These are phyloP conservation scores for Chondrosia reniformis DNA, from an alignment of 37 sponge, comb jelly and placozoan genomes.

Conservation along the genomic window DNA sequence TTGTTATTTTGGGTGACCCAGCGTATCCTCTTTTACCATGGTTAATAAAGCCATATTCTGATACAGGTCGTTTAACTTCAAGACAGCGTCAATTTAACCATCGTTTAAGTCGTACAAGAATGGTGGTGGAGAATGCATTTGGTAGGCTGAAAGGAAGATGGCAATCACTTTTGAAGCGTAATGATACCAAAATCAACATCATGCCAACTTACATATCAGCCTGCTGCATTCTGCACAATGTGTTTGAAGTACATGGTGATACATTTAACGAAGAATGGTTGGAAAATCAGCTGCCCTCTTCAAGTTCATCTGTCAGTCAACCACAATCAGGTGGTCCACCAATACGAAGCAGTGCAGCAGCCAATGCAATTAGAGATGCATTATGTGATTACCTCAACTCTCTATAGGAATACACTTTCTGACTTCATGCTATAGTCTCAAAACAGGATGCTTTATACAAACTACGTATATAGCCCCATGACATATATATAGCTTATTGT, in stretches of 20 bases:
- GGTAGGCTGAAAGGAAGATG: slow-evolving; percentile 17
- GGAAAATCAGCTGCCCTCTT: too few relatives aligned
- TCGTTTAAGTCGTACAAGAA: slow-evolving; percentile 7
- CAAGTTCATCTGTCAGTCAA: neutral
- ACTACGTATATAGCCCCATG: too few relatives aligned
- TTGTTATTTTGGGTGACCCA: slow-evolving; percentile 48
- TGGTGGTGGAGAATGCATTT: slow-evolving; percentile 20
- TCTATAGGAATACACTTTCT: neutral
- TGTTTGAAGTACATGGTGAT: slow-evolving; percentile 14
- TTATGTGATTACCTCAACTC: neutral
- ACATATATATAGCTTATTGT: too few relatives aligned
- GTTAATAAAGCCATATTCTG: slow-evolving; percentile 16
- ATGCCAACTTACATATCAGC: slow-evolving; percentile 2
- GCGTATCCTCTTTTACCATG: slow-evolving; percentile 29
- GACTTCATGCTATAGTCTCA: neutral
- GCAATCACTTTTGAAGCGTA: slow-evolving; percentile 11
- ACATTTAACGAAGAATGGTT: neutral
- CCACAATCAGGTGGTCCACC: neutral
- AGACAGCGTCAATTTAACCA: slow-evolving; percentile 3
- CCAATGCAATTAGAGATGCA: neutral
- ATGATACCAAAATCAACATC: slow-evolving; percentile 5
- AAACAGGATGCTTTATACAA: too few relatives aligned
- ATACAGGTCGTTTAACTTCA: neutral
- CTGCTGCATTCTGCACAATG: slow-evolving; percentile 16
- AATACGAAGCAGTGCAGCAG: too few relatives aligned